Evolutionary conservation across 2,888 invertebrate genomes (phyloP), one percentile per base, ranked within the genome.

Genomic region (Leptinotarsa juncta): DNA sequence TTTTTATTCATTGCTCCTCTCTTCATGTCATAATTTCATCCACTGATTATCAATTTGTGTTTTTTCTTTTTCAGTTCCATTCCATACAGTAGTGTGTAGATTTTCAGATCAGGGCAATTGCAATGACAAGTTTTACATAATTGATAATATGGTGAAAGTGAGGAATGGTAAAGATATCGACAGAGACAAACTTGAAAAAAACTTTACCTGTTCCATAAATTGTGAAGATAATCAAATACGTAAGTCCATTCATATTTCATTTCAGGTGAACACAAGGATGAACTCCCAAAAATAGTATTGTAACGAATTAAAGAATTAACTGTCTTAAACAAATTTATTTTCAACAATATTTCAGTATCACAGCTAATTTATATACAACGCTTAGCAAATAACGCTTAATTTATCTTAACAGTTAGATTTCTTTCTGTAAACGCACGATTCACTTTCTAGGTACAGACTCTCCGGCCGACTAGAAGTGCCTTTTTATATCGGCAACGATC

Each of bases 1-100:
- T 10, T 32, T 10, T 32, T 32, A 10, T 32, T 32, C 32, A 16
- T 51, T 16, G 12, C 51, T 51, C 12, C 15, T 51, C 50, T 15
- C 15, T 51, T n/a, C 16, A 51, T 16, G 12, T 51, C 51, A 51
- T 15, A 15, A 16, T 51, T 15, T 4, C 15, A 15, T 5, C n/a
- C 51, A 16, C 4, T 16, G 15, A 15, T 51, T 4, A 51, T 51
- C 7, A 16, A 15, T 51, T 51, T n/a, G n/a, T 5, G 16, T 16
- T 3, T 51, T 79, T 73, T 71, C 26, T 67, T 60, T 85, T 87
- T 71, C 82, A 89, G 90, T 76, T 53, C 88, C 89, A 2, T 91
- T 91, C 85, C 89, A 91, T 82, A 88, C 86, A 5, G 88, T 92
- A 16, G 87, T 88, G 49, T 92, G 90, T 82, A 87, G 88, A 67